Evolutionary conservation across 2,888 invertebrate species (phyloP), one percentile per base, ranked within the genome.

Genomic region (Brenthis hecate): DNA sequence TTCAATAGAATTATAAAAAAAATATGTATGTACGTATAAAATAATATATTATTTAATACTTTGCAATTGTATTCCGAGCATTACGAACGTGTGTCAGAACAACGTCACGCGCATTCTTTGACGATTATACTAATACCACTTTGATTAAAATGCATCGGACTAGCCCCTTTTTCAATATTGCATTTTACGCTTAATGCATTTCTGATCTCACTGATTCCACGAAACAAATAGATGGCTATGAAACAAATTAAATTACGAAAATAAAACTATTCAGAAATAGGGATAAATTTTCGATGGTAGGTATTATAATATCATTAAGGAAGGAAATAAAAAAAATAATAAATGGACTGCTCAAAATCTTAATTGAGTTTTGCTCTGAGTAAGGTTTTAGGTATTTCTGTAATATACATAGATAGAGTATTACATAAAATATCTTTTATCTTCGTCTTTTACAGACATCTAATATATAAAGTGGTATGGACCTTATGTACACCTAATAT

Each of bases 61-160:
- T 14, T 23, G 1, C 28, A 19, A 13, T 8, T 56, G 73, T 70
- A 74, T 32, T 48, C 16, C 3, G 61, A 72, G 62, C 70, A 11
- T 14, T n/a, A 3, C 1, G 55, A 4, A 79, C 32, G 77, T 87
- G 76, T 86, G 85, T 87, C 73, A 69, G 68, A 13, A 54, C 70
- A 75, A 76, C 83, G 83, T 81, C 78, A 87, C 85, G 84, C 84
- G 84, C 87, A 90, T 90, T 91, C 88, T 86, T 84, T 85, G 79
- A 82, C 87, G 90, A 91, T 91, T 91, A 90, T 81, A 86, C 87
- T 92, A 92, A 92, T 92, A 81, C 92, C 88, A 80, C 85, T 90
- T 92, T 92, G 90, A 92, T 92, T 91, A 91, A 91, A 92, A 89
- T 87, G 86, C 88, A 89, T 84, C 76, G 75, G 77, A 73, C 73